Percentiles rank a stretch among this genome's conserved stretches.
phyloP scores from a whole-genome alignment of 2,888 invertebrate species.

The Nephrotoma flavescens region DNA sequence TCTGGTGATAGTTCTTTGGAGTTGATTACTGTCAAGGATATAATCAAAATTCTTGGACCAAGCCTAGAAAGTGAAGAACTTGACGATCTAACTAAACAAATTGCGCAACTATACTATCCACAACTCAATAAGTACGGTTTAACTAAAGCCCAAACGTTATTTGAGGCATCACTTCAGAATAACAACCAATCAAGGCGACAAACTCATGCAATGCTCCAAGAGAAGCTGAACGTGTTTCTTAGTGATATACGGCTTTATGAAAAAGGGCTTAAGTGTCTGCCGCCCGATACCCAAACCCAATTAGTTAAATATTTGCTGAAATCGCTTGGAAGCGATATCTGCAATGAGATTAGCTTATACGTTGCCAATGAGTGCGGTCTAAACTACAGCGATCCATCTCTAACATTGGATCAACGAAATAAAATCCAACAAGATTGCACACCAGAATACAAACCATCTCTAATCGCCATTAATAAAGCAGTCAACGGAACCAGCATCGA shows the following conservation, averaged over 20 bases:
- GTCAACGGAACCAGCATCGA: conserved; percentile 56
- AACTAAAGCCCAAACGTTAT: conserved; percentile 54
- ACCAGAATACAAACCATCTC: conserved; percentile 48
- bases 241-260: conserved; percentile 66
- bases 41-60: conserved; percentile 46
- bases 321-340: conserved; percentile 67
- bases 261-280: conserved; percentile 54
- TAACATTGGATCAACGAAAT: conserved; percentile 48
- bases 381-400: conserved; percentile 37
- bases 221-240: conserved; percentile 61
- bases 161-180: conserved; percentile 57
- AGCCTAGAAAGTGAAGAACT: conserved; percentile 55
- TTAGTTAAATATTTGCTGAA: conserved; percentile 73
- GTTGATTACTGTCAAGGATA: conserved; percentile 49
- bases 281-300: conserved; percentile 46
- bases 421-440: conserved; percentile 53
- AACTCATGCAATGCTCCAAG: conserved; percentile 67
- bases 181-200: conserved; percentile 55
- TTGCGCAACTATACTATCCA: conserved; percentile 56
- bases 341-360: conserved; percentile 63
- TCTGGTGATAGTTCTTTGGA: conserved; percentile 33
- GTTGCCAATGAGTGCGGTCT: conserved; percentile 59
- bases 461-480: conserved; percentile 53
- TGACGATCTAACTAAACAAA: conserved; percentile 50
- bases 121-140: conserved; percentile 53